A percentile compares a stretch with the other conserved stretches of the same genome.
Evolutionary conservation across 2,888 invertebrate genomes (phyloP).

Genomic region (Acronicta alni): DNA sequence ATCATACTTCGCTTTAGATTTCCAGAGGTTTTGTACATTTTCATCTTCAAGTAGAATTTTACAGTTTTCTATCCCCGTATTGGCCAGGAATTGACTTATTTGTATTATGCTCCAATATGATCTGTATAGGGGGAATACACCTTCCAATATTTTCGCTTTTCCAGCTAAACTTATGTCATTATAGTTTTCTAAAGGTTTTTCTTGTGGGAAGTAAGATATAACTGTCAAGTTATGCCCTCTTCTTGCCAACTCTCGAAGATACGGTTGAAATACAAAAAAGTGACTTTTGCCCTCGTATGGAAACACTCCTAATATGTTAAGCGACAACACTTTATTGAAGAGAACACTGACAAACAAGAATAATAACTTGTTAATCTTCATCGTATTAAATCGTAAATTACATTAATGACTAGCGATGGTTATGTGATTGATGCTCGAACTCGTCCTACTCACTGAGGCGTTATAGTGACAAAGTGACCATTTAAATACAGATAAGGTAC

Average conservation of each 20-base stretch:
- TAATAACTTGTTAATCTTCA: constrained; percentile 36
- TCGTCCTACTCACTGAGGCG: constrained; percentile 29
- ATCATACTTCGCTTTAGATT: constrained; percentile 86
- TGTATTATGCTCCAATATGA: constrained; percentile 62
- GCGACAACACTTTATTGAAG: constrained; percentile 58
- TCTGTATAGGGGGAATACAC: constrained; percentile 63
- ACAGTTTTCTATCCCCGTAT: constrained; percentile 69
- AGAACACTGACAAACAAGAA: constrained; percentile 34
- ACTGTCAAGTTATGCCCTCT: constrained; percentile 92
- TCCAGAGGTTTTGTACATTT: constrained; percentile 75
- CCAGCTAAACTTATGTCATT: constrained; percentile 75
- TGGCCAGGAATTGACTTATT: constrained; percentile 59
- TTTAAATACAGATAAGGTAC: constrained; percentile 37
- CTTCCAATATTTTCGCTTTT: constrained; percentile 67
- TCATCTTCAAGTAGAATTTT: constrained; percentile 67
- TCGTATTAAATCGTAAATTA: constrained; percentile 3
- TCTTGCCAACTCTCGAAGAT: constrained; percentile 88
- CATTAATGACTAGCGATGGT: not conserved
- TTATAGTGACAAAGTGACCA: not conserved
- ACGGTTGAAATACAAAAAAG: constrained; percentile 90
- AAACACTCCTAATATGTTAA: constrained; percentile 90
- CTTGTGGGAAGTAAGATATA: constrained; percentile 90
- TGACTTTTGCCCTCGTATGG: constrained; percentile 92
- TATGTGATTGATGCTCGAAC: too few species aligned
- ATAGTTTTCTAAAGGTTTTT: constrained; percentile 72